A percentile compares a stretch with the other conserved stretches of the same genome.
phyloP scores from a whole-genome alignment of 1,140 invertebrate species.

The Solenopsis invicta region DNA sequence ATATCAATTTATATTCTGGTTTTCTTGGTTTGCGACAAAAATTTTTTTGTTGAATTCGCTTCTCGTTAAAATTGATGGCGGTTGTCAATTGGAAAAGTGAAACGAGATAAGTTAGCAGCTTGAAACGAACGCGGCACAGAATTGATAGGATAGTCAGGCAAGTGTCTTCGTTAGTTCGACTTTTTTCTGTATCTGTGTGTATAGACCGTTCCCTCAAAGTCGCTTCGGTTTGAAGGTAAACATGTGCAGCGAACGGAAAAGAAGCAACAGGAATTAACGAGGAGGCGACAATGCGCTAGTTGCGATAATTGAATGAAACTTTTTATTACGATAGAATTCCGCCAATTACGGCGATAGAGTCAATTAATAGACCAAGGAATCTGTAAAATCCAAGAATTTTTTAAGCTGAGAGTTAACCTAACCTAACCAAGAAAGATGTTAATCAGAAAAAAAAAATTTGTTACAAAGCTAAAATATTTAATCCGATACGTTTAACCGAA shows the following conservation, averaged over 20 bases:
- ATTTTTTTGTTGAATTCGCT: slow-evolving; percentile 28
- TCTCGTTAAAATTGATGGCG: not conserved
- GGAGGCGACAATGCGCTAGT: not conserved
- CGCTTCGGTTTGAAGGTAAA: not conserved
- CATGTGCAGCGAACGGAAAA: not conserved
- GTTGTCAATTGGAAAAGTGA: slow-evolving; percentile 18
- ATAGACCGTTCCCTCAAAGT: not conserved
- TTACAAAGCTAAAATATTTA: too few species aligned
- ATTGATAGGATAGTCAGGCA: slow-evolving; percentile 17
- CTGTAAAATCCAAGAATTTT: not conserved
- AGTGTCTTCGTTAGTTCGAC: slow-evolving; percentile 23
- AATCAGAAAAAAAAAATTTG: too few species aligned
- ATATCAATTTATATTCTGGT: not conserved
- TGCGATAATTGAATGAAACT: slow-evolving; percentile 21
- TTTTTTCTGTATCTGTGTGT: slow-evolving; percentile 15
- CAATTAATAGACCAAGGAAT: not conserved
- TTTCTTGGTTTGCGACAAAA: not conserved
- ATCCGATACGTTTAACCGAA: too few species aligned
- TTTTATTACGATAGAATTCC: not conserved
- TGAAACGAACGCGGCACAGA: not conserved
- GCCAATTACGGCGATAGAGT: not conserved
- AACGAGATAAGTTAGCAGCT: slow-evolving; percentile 6
- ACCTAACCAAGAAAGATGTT: not conserved
- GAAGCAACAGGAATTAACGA: slow-evolving; percentile 10
- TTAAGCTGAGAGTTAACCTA: not conserved